Base-by-base conservation (phyloP, 2,888 invertebrate genomes). In the Pteria penguin region DNA sequence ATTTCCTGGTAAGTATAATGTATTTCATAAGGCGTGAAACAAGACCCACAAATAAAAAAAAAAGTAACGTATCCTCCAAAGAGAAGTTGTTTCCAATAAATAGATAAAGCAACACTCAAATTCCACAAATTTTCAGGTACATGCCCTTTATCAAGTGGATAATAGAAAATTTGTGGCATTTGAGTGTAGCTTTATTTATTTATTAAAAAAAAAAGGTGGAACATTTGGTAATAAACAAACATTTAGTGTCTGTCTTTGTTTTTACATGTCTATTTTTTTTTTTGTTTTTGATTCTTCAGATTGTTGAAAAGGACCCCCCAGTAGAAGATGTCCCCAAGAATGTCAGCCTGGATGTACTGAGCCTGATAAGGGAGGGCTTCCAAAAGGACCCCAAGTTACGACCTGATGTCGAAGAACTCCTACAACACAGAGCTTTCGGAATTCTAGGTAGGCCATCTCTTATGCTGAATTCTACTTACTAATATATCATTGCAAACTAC, bases 261-360 rank as follows among this genome's bases (percentile, higher is more conserved):
- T 31, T n/a, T 18, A 2, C 2, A n/a, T 26, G 18, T 26, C 26
- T 65, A 36, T 36, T n/a, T 67, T 22, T 54, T n/a, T 8, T 57
- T 57, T 5, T 5, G 5, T 22, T 63, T 36, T 45, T 11, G 22
- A 32, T 2, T 70, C 29, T 32, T 24, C 54, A 90, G 90, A 90
- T 90, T 66, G 86, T 82, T 26, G 77, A 81, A 22, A 80, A 86
- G 22, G 84, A 88, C 2, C 89, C 90, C 8, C 90, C 90, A 4
- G 14, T 90, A 61, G 85, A 88, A 66, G 90, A 90, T 72, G 81
- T 90, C 1, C 90, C 90, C 2, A 57, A 71, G 1, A 86, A 86
- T 69, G 75, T 89, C 2, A 78, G 78, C 14, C 67, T 62, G 4
- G 75, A 79, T 14, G 79, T 90, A 8, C 65, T 78, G 24, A 82